Evolutionary conservation across 2,888 invertebrate species (phyloP).

Genomic region (Caenorhabditis doughertyi): DNA sequence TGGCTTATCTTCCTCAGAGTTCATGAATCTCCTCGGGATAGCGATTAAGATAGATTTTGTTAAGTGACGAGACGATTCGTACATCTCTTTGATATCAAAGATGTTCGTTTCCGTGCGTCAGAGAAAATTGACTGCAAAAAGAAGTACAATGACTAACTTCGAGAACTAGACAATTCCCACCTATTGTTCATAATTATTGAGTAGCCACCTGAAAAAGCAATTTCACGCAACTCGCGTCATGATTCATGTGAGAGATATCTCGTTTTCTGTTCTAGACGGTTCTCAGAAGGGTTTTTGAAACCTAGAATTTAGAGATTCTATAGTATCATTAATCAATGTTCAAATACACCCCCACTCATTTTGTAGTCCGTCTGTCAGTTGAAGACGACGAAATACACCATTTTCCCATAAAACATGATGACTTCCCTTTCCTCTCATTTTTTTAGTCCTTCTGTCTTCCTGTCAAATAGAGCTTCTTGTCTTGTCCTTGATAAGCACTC

Average conservation of each 20-base stretch:
- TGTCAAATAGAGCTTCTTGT: not conserved
- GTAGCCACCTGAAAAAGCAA: constrained; percentile 25
- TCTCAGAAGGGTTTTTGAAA: not conserved
- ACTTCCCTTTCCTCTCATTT: constrained; percentile 6
- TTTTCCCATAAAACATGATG: constrained; percentile 1
- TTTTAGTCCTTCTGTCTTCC: not conserved
- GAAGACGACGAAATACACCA: not conserved
- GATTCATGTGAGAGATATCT: constrained; percentile 4
- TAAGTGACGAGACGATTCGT: not conserved
- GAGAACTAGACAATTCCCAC: constrained; percentile 15
- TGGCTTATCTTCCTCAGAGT: too few relatives aligned
- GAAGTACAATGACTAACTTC: constrained; percentile 21
- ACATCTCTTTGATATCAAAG: not conserved
- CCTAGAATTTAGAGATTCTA: not conserved
- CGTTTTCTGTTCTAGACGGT: constrained; percentile 5
- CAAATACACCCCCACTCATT: not conserved
- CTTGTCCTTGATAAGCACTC: constrained; percentile 19
- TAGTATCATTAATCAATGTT: not conserved
- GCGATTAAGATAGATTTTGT: constrained; percentile 4
- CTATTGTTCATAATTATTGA: constrained; percentile 6
- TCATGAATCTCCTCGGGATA: constrained; percentile 19
- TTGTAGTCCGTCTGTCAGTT: constrained; percentile 1
- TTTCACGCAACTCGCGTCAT: constrained; percentile 11
- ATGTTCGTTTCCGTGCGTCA: not conserved
- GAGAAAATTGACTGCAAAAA: not conserved